These are phyloP conservation scores for Philopedon plagiatum DNA, from an alignment of 2,888 invertebrate species.

Conservation along the genomic window DNA sequence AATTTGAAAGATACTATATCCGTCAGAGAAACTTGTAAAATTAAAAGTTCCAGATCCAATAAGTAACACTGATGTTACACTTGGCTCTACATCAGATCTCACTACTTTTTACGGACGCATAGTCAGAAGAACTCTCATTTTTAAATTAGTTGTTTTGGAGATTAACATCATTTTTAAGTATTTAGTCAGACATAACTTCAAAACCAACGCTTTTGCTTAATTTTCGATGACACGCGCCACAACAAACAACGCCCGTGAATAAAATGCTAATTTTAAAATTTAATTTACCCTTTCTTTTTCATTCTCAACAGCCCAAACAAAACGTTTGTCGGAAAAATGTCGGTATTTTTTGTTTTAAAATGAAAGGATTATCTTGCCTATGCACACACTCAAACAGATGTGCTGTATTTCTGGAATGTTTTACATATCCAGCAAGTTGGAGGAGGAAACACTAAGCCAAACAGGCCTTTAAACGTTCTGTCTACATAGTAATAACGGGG, in stretches of 20 bases:
- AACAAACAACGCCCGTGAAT: neutral
- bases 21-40: too few species aligned
- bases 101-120: too few species aligned
- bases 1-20: too few species aligned
- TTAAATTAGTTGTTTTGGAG: too few species aligned
- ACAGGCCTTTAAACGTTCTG: slow-evolving; percentile 3
- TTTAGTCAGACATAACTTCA: too few species aligned
- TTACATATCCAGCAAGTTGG: slow-evolving; percentile 2
- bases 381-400: slow-evolving; percentile 4
- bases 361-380: slow-evolving; percentile 2
- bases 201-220: too few species aligned
- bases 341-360: neutral
- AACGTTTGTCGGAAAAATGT: neutral
- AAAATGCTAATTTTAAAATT: neutral
- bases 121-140: too few species aligned
- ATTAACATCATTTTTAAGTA: too few species aligned
- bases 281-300: neutral
- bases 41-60: too few species aligned
- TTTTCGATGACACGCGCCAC: too few species aligned
- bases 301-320: neutral
- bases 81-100: too few species aligned
- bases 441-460: slow-evolving; percentile 15
- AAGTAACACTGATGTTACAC: too few species aligned
- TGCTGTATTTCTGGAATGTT: slow-evolving; percentile 8
- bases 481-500: neutral